These are phyloP conservation scores for Nycticorax nycticorax DNA, from an alignment of 2,113 vertebrate species.

Conservation along the genomic window DNA sequence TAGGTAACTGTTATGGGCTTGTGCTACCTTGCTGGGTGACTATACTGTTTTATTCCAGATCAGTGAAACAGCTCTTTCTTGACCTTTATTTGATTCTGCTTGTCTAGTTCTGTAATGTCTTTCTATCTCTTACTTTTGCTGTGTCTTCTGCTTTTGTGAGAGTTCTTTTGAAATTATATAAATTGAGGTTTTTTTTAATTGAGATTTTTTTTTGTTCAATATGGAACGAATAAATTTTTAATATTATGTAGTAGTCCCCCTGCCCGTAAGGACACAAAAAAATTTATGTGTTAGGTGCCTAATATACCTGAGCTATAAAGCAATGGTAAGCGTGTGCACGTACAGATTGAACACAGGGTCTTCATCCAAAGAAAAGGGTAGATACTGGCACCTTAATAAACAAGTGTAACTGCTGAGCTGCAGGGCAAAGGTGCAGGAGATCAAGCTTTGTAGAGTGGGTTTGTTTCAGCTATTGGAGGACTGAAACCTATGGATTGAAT, in stretches of 20 bases:
- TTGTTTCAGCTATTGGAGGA: background rate
- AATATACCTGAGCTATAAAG: background rate
- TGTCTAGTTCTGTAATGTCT: background rate
- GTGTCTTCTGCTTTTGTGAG: background rate
- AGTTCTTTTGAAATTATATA: background rate
- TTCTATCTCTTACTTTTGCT: background rate
- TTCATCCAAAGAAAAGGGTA: background rate
- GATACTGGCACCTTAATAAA: background rate
- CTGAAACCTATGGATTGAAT: background rate
- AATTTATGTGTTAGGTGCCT: background rate
- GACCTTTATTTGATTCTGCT: background rate
- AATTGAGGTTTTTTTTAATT: background rate
- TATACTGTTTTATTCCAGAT: background rate
- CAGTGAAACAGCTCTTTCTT: background rate
- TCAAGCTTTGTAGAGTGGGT: background rate
- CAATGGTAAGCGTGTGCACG: background rate
- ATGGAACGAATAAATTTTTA: background rate
- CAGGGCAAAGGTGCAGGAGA: background rate
- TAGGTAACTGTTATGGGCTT: background rate
- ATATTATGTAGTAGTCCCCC: background rate
- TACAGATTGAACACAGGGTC: background rate
- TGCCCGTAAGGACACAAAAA: background rate
- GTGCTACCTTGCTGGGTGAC: background rate
- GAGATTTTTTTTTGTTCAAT: background rate
- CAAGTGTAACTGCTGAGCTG: background rate